Conservation (phyloP, 30 jellyfish, hydroid and myxozoan species). For the Hydractinia echinata region DNA sequence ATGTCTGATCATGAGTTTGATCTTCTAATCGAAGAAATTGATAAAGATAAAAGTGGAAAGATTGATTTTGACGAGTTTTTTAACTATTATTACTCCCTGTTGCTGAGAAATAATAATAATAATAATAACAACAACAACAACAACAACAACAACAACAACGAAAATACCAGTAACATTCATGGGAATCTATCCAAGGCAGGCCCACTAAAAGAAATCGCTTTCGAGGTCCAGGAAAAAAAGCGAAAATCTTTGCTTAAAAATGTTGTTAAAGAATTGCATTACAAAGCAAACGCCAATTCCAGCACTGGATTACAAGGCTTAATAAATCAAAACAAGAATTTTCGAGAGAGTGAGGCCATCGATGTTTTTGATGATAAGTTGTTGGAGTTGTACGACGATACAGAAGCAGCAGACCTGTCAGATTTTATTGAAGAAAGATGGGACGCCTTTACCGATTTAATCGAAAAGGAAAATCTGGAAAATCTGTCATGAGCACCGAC, state of each 20-base stretch:
- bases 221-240: background rate
- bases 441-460: background rate
- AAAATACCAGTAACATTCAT: background rate
- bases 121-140: too few species aligned
- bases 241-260: background rate
- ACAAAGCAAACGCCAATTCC: background rate
- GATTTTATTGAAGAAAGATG: conserved; percentile 8
- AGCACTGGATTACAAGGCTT: background rate
- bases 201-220: background rate
- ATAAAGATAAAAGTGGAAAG: conserved; percentile 2
- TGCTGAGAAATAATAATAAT: background rate
- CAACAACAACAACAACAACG: background rate
- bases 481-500: background rate
- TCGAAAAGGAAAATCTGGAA: background rate
- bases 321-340: background rate
- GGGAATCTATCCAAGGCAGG: background rate
- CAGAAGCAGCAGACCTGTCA: background rate
- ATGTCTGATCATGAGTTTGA: background rate
- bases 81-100: background rate
- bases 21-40: background rate
- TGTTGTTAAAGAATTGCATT: background rate
- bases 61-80: conserved; percentile 1
- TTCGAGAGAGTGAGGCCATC: background rate
- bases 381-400: background rate
- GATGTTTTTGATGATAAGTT: background rate